Percentiles rank a stretch among this genome's conserved stretches.
Conservation (phyloP, 2,888 invertebrate genomes). For the Cecidostiba fungosa region DNA sequence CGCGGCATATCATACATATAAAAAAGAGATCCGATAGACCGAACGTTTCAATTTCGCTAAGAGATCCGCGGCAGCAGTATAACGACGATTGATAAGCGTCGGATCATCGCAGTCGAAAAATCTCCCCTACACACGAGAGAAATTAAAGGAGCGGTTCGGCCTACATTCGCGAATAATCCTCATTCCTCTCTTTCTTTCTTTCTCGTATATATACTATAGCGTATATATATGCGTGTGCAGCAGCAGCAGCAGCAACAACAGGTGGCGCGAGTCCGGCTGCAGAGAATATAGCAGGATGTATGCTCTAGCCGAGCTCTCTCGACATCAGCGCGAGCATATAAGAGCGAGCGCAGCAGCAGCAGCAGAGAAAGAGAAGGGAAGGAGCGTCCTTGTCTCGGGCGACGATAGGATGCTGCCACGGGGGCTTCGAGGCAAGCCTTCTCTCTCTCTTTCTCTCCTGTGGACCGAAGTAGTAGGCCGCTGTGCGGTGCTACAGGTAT, state of each 20-base stretch:
- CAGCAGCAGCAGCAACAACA: conserved; percentile 25
- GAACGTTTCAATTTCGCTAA: conserved; percentile 35
- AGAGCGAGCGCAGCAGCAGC: background rate
- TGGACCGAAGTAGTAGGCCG: conserved; percentile 34
- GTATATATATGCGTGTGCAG: background rate
- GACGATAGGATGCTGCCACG: conserved; percentile 48
- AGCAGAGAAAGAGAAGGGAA: background rate
- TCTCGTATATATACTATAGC: background rate
- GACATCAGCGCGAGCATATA: background rate
- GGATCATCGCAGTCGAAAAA: background rate
- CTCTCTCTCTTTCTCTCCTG: background rate
- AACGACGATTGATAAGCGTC: background rate
- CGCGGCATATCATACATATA: background rate
- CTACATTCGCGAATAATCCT: conserved; percentile 40
- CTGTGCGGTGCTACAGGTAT: conserved; percentile 36
- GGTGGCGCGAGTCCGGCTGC: conserved; percentile 30
- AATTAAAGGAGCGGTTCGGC: conserved; percentile 12
- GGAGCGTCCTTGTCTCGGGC: conserved; percentile 37
- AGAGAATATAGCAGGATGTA: background rate
- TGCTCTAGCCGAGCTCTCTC: background rate
- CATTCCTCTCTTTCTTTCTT: conserved; percentile 22
- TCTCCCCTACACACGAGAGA: background rate
- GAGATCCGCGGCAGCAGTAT: background rate
- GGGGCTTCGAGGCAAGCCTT: conserved; percentile 19
- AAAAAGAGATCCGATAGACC: background rate